A percentile compares a stretch with the other conserved stretches of the same genome.
phyloP scores from a whole-genome alignment of 2,797 vertebrate species.

The Gorsachius magnificus region DNA sequence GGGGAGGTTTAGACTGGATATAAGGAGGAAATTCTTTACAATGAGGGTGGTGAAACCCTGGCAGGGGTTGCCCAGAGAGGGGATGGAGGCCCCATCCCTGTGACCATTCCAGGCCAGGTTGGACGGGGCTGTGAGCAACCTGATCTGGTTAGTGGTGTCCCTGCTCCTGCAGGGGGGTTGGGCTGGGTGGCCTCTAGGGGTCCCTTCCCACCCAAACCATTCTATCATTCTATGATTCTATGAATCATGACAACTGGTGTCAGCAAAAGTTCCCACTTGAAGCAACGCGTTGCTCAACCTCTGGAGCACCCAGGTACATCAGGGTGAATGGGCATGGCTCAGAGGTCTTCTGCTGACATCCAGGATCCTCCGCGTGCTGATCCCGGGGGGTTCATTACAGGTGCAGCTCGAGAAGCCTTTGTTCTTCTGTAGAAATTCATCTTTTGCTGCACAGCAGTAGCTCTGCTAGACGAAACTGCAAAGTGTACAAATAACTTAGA shows the following conservation, averaged over 20 bases:
- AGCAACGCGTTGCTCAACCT: background rate
- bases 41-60: too few species aligned
- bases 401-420: background rate
- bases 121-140: too few species aligned
- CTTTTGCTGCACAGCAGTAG: background rate
- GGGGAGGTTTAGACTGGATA: too few species aligned
- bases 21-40: too few species aligned
- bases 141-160: too few species aligned
- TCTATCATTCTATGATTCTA: too few species aligned
- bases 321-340: rapidly evolving
- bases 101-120: too few species aligned
- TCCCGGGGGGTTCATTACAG: background rate
- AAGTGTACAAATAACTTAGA: background rate
- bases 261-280: background rate
- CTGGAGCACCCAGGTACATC: rapidly evolving
- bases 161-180: too few species aligned
- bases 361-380: background rate
- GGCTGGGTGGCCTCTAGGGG: too few species aligned
- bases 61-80: too few species aligned
- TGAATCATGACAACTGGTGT: background rate
- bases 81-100: too few species aligned
- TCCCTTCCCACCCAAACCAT: too few species aligned
- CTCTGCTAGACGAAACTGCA: background rate
- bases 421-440: background rate
- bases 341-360: background rate